These are phyloP conservation scores for Perithous albicinctus DNA, from an alignment of 2,888 invertebrate genomes.

Conservation along the genomic window DNA sequence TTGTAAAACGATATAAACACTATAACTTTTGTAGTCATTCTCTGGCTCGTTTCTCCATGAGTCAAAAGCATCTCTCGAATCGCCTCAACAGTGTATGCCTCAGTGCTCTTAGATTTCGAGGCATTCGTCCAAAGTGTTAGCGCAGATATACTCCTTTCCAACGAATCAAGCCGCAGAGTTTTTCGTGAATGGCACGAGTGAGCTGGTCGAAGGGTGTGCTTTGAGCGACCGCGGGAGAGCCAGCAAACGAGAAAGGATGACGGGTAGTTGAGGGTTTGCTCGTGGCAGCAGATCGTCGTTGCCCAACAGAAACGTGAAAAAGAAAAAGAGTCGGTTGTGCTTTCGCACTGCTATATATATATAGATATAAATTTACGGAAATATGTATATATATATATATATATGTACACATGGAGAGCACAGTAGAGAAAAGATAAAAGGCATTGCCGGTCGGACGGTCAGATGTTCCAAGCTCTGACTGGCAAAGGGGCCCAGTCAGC, in stretches of 20 bases:
- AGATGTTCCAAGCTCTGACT: conserved; percentile 62
- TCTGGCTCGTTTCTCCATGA: background rate
- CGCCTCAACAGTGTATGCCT: background rate
- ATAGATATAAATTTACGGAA: background rate
- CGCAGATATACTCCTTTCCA: conserved; percentile 42
- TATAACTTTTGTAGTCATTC: background rate
- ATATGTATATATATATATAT: conserved; percentile 11
- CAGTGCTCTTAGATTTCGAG: conserved; percentile 38
- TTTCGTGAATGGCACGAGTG: conserved; percentile 49
- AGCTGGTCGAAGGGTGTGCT: conserved; percentile 56
- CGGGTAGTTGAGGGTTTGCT: conserved; percentile 45
- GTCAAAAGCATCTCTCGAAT: conserved; percentile 2
- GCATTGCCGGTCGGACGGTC: conserved; percentile 63
- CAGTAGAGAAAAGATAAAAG: conserved; percentile 61
- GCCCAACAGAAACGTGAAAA: conserved; percentile 55
- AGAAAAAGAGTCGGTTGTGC: conserved; percentile 46
- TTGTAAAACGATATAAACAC: background rate
- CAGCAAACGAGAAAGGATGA: conserved; percentile 46
- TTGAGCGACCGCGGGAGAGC: conserved; percentile 55
- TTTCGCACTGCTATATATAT: conserved; percentile 25
- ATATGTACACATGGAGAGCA: conserved; percentile 21
- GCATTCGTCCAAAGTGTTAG: conserved; percentile 58
- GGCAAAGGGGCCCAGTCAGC: conserved; percentile 52
- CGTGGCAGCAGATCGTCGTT: conserved; percentile 42
- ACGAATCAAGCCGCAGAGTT: conserved; percentile 55